Evolutionary conservation across 2,113 vertebrate genomes (phyloP).

Genomic region (Chloebia gouldiae): DNA sequence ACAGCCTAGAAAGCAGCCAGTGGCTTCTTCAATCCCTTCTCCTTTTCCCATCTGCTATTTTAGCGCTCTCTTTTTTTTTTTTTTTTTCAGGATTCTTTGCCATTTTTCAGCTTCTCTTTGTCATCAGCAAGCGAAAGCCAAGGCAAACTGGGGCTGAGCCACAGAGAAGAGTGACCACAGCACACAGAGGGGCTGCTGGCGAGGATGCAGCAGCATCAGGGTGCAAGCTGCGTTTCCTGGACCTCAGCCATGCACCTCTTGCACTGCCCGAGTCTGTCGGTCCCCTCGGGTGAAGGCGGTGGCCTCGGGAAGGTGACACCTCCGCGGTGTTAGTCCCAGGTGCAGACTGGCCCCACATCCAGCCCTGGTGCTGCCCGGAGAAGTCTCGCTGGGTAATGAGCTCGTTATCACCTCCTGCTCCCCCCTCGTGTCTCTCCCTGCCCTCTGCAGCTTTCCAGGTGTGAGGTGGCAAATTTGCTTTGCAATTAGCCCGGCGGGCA

Average conservation of each 20-base stretch:
- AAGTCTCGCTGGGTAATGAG: neutral
- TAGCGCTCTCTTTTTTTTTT: neutral
- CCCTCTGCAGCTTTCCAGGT: neutral
- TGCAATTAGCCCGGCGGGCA: neutral
- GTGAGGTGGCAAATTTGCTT: neutral
- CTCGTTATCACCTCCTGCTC: neutral
- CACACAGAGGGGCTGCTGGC: neutral
- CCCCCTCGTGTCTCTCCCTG: neutral
- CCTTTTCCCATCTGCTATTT: neutral
- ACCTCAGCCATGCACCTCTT: fast-evolving
- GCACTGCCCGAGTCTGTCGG: fast-evolving
- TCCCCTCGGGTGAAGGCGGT: fast-evolving
- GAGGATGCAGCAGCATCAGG: neutral
- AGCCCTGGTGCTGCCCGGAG: neutral
- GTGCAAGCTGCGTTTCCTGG: neutral
- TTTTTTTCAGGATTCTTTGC: neutral
- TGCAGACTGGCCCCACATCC: neutral
- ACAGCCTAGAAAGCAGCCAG: neutral
- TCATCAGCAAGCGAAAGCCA: neutral
- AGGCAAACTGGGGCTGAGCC: neutral
- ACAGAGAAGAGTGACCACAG: fast-evolving
- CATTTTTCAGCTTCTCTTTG: neutral
- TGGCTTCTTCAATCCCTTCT: neutral
- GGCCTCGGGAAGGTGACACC: neutral
- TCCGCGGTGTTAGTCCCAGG: neutral